Conservation (phyloP, 2,888 invertebrate species). For the Microctonus aethiopoides region DNA sequence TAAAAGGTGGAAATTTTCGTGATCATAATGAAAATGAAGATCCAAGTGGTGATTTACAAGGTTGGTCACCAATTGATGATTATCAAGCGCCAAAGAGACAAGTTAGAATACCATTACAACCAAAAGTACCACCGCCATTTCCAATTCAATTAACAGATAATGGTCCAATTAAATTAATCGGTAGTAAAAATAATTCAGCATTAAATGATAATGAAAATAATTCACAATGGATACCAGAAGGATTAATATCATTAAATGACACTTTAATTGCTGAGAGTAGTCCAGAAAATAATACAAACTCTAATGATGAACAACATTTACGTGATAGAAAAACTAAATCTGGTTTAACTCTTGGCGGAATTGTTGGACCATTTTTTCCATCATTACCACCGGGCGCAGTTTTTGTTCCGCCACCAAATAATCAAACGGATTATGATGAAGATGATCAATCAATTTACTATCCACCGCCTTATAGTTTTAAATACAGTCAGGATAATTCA, state of each 20-base stretch:
- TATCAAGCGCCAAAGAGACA: slow-evolving; percentile 85
- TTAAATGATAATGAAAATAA: slow-evolving; percentile 70
- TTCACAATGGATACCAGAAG: slow-evolving; percentile 63
- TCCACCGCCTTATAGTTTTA: slow-evolving; percentile 91
- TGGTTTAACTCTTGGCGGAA: slow-evolving; percentile 59
- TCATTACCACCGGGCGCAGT: slow-evolving; percentile 75
- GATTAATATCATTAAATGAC: slow-evolving; percentile 72
- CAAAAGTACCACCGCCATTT: slow-evolving; percentile 92
- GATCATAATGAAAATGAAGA: slow-evolving; percentile 51
- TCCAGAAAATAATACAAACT: slow-evolving; percentile 71
- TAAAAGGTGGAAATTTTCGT: slow-evolving; percentile 82
- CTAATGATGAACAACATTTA: slow-evolving; percentile 70
- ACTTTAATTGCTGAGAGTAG: slow-evolving; percentile 68
- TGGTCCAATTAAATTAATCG: slow-evolving; percentile 88
- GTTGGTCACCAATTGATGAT: slow-evolving; percentile 86
- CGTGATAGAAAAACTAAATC: slow-evolving; percentile 65
- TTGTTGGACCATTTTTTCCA: slow-evolving; percentile 64
- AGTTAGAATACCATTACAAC: slow-evolving; percentile 85
- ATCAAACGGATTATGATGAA: slow-evolving; percentile 82
- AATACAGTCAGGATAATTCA: slow-evolving; percentile 82
- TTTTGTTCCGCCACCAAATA: slow-evolving; percentile 69
- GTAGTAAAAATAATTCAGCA: slow-evolving; percentile 76
- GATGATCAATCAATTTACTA: slow-evolving; percentile 93
- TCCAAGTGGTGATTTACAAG: slow-evolving; percentile 32
- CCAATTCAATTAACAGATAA: slow-evolving; percentile 88